These are phyloP conservation scores for Cecidostiba fungosa DNA, from an alignment of 2,888 invertebrate genomes.

Conservation along the genomic window DNA sequence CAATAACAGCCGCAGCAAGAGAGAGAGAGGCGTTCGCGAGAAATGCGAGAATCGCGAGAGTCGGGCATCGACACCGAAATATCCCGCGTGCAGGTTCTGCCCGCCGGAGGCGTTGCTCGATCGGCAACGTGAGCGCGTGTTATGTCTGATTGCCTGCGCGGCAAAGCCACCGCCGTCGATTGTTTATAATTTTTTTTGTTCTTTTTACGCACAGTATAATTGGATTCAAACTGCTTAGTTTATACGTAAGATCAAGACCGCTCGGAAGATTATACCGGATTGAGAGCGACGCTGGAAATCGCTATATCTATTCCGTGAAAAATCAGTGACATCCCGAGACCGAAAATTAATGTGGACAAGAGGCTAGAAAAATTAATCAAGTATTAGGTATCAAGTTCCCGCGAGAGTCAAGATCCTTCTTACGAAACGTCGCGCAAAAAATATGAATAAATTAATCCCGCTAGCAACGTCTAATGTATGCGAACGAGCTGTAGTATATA, in stretches of 20 bases:
- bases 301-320: neutral
- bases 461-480: neutral
- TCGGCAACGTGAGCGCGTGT: constrained; percentile 20
- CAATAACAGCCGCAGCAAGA: neutral
- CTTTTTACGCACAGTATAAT: neutral
- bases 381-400: neutral
- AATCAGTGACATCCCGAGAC: neutral
- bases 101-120: constrained; percentile 2
- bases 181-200: neutral
- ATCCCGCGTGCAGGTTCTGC: neutral
- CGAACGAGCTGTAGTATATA: neutral
- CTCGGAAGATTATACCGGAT: neutral
- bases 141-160: constrained; percentile 18
- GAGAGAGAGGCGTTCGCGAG: neutral
- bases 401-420: neutral
- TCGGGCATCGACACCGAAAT: constrained; percentile 3
- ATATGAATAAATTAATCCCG: constrained; percentile 11
- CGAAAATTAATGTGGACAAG: neutral
- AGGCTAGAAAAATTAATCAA: neutral
- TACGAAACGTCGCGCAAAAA: constrained; percentile 15
- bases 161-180: neutral
- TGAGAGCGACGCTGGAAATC: neutral
- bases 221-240: too few species aligned
- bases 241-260: too few species aligned
- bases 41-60: constrained; percentile 10